Percentiles rank a stretch among this genome's conserved stretches.
phyloP scores from a whole-genome alignment of 2,113 vertebrate species.

The Amphiprion percula region DNA sequence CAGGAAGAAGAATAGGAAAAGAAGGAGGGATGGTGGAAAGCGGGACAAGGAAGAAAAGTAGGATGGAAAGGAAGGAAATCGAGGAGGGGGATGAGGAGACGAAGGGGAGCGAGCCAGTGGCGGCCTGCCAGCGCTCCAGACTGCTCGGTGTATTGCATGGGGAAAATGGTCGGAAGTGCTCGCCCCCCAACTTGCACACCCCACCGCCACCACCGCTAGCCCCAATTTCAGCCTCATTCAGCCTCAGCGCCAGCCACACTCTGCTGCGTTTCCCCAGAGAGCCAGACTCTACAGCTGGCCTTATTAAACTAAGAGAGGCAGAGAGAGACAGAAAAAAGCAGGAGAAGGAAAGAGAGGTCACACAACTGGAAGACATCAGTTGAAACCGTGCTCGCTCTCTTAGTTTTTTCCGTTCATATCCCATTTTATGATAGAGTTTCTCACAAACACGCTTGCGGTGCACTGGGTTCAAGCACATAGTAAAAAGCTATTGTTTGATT shows the following conservation, averaged over 20 bases:
- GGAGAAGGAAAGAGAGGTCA: constrained; percentile 81
- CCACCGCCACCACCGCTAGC: constrained; percentile 58
- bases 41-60: constrained; percentile 55
- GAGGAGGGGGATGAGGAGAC: constrained; percentile 56
- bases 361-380: constrained; percentile 85
- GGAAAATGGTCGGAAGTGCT: constrained; percentile 80
- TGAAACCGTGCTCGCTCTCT: constrained; percentile 75
- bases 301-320: constrained; percentile 80
- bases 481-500: constrained; percentile 83
- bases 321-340: constrained; percentile 78
- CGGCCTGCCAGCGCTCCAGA: constrained; percentile 71
- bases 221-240: constrained; percentile 75
- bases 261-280: constrained; percentile 77
- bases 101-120: constrained; percentile 63
- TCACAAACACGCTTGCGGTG: constrained; percentile 80
- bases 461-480: constrained; percentile 81
- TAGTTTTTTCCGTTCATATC: constrained; percentile 83
- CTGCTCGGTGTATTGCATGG: constrained; percentile 69
- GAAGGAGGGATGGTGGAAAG: constrained; percentile 42
- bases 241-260: constrained; percentile 81
- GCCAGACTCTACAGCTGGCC: constrained; percentile 82
- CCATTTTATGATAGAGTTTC: constrained; percentile 84
- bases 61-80: constrained; percentile 66
- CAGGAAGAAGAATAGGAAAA: constrained; percentile 45
- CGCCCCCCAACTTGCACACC: constrained; percentile 69